Base-by-base conservation (phyloP, 2,888 invertebrate genomes). In the Aproaerema taeniolella region DNA sequence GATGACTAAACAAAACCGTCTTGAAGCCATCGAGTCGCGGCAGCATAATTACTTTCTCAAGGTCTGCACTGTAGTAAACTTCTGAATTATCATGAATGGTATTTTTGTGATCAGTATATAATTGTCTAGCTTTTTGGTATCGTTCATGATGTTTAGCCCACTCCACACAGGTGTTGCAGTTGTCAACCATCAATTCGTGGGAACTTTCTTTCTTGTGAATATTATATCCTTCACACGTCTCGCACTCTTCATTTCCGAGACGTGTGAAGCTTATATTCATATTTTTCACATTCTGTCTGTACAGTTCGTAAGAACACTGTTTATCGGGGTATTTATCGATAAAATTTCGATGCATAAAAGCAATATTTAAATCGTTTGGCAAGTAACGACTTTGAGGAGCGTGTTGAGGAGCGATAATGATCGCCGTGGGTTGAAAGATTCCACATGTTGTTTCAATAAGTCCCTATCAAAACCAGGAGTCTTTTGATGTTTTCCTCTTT, bases 21-120 rank as follows among this genome's bases (percentile, higher is more conserved):
- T 50, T 50, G 29, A 43, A 50, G 38, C 38, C 24, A 10, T 53
- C 46, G 26, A 49, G 42, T 33, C 49, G 25, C 10, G 50, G 50
- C 25, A 50, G 28, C 47, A 53, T 47, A 28, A 49, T 38, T 10
- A 53, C 50, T 43, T 50, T 52, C 41, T 50, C 36, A 32, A 42
- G 39, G 34, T 49, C 46, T 26, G 34, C 47, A 4, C 43, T 36
- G 38, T 39, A 43, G 9, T 29, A 29, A 17, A 13, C 10, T 1
- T 28, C 14, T 13, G 20, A 2, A 2, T 4, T 5, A n/a, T 9
- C 13, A 3, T 11, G 6, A 7, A 20, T 1, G 12, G 6, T 13
- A 24, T 37, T 15, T 1, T 14, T 31, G 13, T 47, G 39, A 7
- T 20, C 9, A 37, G 40, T 15, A 29, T 40, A 37, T 14, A 17